Base-by-base conservation (phyloP, 2,888 invertebrate genomes). In the Ornithoptera alexandrae region DNA sequence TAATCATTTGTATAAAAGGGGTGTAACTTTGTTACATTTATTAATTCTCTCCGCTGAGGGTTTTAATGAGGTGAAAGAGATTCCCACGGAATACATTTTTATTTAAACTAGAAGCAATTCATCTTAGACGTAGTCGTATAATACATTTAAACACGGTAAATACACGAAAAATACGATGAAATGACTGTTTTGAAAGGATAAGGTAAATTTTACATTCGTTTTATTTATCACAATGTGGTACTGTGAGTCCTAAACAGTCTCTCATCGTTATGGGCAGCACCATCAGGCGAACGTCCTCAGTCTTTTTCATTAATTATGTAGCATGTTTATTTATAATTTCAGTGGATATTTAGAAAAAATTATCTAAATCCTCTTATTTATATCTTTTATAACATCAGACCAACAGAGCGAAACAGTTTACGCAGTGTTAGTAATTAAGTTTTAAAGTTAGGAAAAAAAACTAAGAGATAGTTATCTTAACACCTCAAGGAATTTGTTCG, bases 401-500 rank as follows among this genome's bases (percentile, higher is more conserved):
- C 58, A 20, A 18, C 63, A 58, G 59, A 63, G 63, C 68, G 63
- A 53, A 22, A 50, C 63, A 42, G 50, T 15, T 56, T 63, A 63
- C 68, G 50, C 36, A 50, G 10, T 10, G 57, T n/a, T 15, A 30
- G 20, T 59, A 63, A 63, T 68, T 68, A 68, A 46, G 17, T 20
- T 68, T 36, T 53, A 36, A 50, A 36, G 36, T 20, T 66, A 56
- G 4, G 15, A 46, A 15, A 60, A 66, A 62, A 64, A 57, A 63
- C 59, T 59, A 30, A 30, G 5, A 62, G 63, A 68, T 59, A 6
- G 18, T 64, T 68, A 68, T 68, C 68, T 68, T 24, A 68, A 63
- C 39, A 63, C 36, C 7, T 68, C 18, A 58, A 63, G 53, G 63
- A 58, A 64, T 68, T 63, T 59, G 50, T 50, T 59, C 17, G 53